These are phyloP conservation scores for Melanostigma gelatinosum DNA, from an alignment of 2,113 vertebrate genomes.

Conservation along the genomic window DNA sequence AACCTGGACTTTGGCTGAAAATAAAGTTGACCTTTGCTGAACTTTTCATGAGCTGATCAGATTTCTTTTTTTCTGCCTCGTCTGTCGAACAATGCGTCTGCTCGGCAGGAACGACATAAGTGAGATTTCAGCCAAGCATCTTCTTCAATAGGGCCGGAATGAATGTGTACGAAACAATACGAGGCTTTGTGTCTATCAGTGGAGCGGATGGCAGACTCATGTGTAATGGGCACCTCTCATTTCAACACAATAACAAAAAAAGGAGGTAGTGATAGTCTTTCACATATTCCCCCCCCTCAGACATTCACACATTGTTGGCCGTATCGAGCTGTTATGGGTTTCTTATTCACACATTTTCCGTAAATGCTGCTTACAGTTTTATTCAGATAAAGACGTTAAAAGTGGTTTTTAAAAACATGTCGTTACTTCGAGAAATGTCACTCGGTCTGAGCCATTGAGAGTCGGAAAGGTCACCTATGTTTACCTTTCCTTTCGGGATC, in stretches of 20 bases:
- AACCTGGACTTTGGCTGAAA: neutral
- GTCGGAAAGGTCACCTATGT: neutral
- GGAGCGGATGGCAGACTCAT: neutral
- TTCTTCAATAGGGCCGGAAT: neutral
- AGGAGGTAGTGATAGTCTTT: neutral
- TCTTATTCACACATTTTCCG: neutral
- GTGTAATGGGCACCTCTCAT: neutral
- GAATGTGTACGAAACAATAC: neutral
- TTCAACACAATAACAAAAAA: neutral
- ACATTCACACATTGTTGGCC: neutral
- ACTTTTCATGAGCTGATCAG: neutral
- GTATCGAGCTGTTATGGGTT: neutral
- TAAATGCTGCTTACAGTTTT: neutral
- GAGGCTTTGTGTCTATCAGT: neutral
- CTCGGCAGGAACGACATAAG: neutral
- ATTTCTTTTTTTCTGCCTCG: neutral
- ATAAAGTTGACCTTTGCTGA: neutral
- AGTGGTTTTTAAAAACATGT: neutral
- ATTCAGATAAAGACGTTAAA: neutral
- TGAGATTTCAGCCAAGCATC: neutral
- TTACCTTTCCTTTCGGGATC: conserved; percentile 97
- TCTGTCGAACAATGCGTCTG: neutral
- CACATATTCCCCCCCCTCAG: too few relatives aligned
- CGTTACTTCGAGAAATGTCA: neutral
- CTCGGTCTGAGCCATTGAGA: neutral